Evolutionary conservation across 2,113 vertebrate genomes (phyloP).

Genomic region (Scomber japonicus): DNA sequence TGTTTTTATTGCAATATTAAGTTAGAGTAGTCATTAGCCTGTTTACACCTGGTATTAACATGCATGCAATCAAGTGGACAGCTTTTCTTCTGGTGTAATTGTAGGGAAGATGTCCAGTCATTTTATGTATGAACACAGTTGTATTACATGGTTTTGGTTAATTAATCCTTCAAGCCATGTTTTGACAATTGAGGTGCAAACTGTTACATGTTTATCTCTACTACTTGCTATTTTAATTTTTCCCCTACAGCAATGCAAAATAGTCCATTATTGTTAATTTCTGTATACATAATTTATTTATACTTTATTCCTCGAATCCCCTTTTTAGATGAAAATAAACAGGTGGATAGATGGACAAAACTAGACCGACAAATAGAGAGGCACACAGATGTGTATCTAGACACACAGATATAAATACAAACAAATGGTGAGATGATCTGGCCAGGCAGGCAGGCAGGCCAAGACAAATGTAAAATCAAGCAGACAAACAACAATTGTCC

Average conservation of each 20-base stretch:
- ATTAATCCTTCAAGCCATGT: not conserved
- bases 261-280: not conserved
- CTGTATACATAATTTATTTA: not conserved
- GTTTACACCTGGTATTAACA: too few species aligned
- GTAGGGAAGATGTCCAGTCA: too few species aligned
- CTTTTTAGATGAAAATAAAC: not conserved
- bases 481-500: conserved; percentile 9
- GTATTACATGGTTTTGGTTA: not conserved
- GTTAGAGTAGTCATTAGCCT: too few species aligned
- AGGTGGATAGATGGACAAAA: conserved; percentile 8
- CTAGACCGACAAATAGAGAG: not conserved
- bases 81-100: too few species aligned
- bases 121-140: not conserved
- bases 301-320: not conserved
- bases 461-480: conserved; percentile 10
- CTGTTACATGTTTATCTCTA: not conserved
- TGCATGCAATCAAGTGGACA: too few species aligned
- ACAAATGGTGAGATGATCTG: not conserved
- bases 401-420: not conserved
- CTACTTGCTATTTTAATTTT: not conserved
- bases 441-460: conserved; percentile 4
- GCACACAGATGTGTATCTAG: not conserved
- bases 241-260: not conserved
- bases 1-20: not conserved
- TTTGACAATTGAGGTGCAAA: not conserved